phyloP scores from a whole-genome alignment of 2,113 vertebrate species.

The Caretta caretta region DNA sequence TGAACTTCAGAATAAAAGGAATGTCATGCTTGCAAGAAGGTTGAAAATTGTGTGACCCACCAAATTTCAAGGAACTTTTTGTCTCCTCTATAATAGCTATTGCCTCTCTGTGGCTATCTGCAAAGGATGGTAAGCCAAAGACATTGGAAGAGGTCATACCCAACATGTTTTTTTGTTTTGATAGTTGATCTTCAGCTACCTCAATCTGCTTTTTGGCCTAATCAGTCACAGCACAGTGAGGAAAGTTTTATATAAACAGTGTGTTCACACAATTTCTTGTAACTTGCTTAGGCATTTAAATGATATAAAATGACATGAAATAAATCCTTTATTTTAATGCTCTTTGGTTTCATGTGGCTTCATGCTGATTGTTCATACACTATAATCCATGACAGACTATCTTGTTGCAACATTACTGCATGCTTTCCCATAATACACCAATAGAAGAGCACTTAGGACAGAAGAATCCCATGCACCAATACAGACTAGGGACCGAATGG shows the following conservation, averaged over 20 bases:
- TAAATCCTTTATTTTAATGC: neutral
- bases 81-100: neutral
- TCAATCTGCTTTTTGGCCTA: neutral
- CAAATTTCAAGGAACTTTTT: neutral
- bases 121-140: too few relatives aligned
- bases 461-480: too few relatives aligned
- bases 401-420: neutral
- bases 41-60: neutral
- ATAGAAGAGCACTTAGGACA: neutral
- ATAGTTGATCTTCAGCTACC: neutral
- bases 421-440: accelerated
- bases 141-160: too few relatives aligned
- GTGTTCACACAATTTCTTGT: neutral
- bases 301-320: neutral
- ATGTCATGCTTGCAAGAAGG: neutral
- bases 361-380: neutral
- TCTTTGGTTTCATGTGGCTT: neutral
- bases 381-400: neutral
- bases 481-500: too few relatives aligned
- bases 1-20: neutral
- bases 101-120: neutral
- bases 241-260: too few relatives aligned
- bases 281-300: neutral
- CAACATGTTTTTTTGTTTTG: neutral
- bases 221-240: neutral